Conservation (phyloP, 2,797 vertebrate genomes). For the Luscinia luscinia region DNA sequence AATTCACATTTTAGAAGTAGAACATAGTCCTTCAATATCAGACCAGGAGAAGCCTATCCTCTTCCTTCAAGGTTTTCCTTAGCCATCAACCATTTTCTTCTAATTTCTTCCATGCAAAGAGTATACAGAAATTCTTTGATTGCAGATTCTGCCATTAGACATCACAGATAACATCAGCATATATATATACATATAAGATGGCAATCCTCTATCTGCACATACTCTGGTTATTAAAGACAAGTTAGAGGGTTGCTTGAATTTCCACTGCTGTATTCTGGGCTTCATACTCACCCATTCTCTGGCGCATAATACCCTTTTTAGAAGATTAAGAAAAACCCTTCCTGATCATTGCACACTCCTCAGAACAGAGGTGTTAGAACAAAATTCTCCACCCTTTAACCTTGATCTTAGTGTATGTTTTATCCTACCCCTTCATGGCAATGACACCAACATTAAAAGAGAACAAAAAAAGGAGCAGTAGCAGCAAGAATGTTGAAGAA, state of each 20-base stretch:
- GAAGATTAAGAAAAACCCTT: conserved; percentile 63
- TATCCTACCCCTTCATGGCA: conserved; percentile 69
- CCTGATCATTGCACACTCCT: conserved; percentile 48
- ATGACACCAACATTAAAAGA: conserved; percentile 69
- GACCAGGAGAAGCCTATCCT: not conserved
- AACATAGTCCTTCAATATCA: not conserved
- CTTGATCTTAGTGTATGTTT: conserved; percentile 63
- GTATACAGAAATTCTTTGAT: not conserved
- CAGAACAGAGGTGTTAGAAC: conserved; percentile 55
- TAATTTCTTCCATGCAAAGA: not conserved
- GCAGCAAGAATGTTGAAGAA: conserved; percentile 50
- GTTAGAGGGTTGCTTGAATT: not conserved
- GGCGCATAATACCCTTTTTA: conserved; percentile 16
- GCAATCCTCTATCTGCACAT: not conserved
- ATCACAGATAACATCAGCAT: not conserved
- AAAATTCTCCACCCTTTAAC: conserved; percentile 50
- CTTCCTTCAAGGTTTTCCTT: not conserved
- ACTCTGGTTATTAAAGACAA: not conserved
- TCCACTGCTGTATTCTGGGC: not conserved
- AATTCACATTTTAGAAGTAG: not conserved
- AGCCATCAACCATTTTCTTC: not conserved
- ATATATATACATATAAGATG: not conserved
- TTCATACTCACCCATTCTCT: not conserved
- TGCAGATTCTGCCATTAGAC: not conserved
- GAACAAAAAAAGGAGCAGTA: conserved; percentile 37